Evolutionary conservation across 2,113 vertebrate genomes (phyloP).

Genomic region (Tetraodon nigroviridis): DNA sequence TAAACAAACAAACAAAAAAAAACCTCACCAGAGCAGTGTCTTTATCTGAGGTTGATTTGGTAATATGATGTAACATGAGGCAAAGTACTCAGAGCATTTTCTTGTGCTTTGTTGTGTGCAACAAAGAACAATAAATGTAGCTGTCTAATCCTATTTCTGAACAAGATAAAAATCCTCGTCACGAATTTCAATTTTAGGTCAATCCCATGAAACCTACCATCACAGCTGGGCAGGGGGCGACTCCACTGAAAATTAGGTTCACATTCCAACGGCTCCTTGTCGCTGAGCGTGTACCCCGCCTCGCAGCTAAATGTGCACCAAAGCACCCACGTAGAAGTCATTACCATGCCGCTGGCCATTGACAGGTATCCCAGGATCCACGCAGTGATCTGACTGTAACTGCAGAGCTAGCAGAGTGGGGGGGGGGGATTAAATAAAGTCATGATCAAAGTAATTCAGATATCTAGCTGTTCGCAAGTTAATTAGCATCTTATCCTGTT

Average conservation of each 20-base stretch:
- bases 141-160: conserved; percentile 43
- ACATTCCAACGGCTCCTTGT: conserved; percentile 85
- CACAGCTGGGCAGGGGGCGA: conserved; percentile 91
- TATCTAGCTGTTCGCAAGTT: not conserved
- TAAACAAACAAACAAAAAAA: conserved; percentile 44
- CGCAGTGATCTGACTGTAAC: conserved; percentile 92
- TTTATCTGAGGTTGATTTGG: conserved; percentile 35
- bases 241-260: conserved; percentile 99
- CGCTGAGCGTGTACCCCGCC: conserved; percentile 89
- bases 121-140: conserved; percentile 33
- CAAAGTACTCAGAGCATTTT: conserved; percentile 33
- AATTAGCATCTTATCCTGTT: not conserved
- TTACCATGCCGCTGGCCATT: conserved; percentile 93
- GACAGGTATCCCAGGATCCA: conserved; percentile 94
- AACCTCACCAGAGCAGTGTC: conserved; percentile 14
- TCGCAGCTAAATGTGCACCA: conserved; percentile 95
- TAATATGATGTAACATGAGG: conserved; percentile 50
- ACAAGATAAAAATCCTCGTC: conserved; percentile 18
- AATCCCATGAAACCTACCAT: conserved; percentile 76
- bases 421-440: not conserved
- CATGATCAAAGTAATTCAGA: not conserved
- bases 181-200: conserved; percentile 54
- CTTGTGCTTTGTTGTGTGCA: conserved; percentile 20
- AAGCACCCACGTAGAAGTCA: conserved; percentile 92
- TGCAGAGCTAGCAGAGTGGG: conserved; percentile 93